Base-by-base conservation (phyloP, 2,888 invertebrate species). In the Perizoma affinitatum region DNA sequence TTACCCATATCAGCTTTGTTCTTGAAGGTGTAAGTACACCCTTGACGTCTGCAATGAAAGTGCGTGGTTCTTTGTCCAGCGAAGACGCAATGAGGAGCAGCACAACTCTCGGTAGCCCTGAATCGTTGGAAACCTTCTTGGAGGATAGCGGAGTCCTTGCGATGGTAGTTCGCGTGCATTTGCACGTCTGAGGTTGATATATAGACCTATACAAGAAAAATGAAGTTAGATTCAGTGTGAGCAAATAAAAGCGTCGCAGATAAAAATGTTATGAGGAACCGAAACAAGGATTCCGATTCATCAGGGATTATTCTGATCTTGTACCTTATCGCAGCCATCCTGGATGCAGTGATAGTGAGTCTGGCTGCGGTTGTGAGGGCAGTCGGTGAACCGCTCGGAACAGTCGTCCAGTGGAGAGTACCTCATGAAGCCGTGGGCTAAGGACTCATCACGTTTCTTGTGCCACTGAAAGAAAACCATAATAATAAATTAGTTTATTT, bases 1-100 rank as follows among this genome's bases (percentile, higher is more conserved):
- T 94, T 93, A 99, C 98, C 99, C 98, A 99, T 99, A 90, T 99
- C 99, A 74, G 98, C 98, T 87, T 99, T 99, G 86, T 99, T 99
- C 92, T 99, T 99, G 90, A 99, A 99, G 0, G 98, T 99, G 81
- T 96, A 98, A 71, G 96, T 96, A 88, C 99, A 99, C 8, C 96
- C 96, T 55, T 96, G 93, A 74, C 99, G 93, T 67, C 98, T 93
- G 87, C 99, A 99, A 83, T 99, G 99, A 89, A 99, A 99, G 84
- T 99, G 99, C 6, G 99, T 99, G 56, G 98, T 99, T 73, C 98
- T 93, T 86, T 98, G 98, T 0, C 98, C 97, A 79, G 96, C 96
- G 86, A 98, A 99, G 42, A 97, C 95, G 84, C 99, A 99, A 79
- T 96, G 95, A 5, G 96, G 95, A 3, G 97, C 97, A 6, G 96